These are phyloP conservation scores for Piaya cayana DNA, from an alignment of 2,113 vertebrate genomes.

Conservation along the genomic window DNA sequence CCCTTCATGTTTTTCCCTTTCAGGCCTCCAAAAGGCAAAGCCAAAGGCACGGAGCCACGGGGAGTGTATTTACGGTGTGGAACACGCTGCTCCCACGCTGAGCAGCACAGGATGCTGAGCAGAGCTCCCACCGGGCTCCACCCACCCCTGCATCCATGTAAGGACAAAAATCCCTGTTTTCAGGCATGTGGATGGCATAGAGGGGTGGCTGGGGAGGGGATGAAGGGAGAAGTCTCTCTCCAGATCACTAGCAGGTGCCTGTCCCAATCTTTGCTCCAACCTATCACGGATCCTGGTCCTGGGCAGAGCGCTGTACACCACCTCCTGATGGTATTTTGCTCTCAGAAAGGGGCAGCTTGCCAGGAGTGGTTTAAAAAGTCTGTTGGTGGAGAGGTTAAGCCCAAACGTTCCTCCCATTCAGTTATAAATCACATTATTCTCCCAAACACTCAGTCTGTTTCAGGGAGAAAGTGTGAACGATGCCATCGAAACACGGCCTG, in stretches of 20 bases:
- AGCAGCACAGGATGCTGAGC: not conserved
- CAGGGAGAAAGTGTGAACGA: not conserved
- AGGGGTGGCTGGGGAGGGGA: not conserved
- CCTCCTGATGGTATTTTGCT: not conserved
- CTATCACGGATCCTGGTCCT: not conserved
- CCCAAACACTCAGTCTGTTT: not conserved
- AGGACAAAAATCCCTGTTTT: not conserved
- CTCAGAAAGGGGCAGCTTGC: not conserved
- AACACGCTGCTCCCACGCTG: not conserved
- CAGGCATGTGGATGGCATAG: not conserved
- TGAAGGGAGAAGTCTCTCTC: not conserved
- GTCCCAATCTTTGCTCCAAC: not conserved
- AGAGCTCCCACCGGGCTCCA: not conserved
- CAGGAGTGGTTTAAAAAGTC: not conserved
- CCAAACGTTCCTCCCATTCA: not conserved
- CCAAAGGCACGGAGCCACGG: not conserved
- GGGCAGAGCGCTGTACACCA: not conserved
- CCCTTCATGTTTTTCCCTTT: not conserved
- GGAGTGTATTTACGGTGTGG: not conserved
- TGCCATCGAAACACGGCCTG: not conserved
- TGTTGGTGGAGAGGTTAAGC: not conserved
- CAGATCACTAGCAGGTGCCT: not conserved
- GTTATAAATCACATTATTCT: not conserved
- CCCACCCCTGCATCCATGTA: not conserved
- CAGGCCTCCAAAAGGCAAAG: not conserved